Conservation (phyloP, 2,888 invertebrate genomes). For the Morinoia aosen region DNA sequence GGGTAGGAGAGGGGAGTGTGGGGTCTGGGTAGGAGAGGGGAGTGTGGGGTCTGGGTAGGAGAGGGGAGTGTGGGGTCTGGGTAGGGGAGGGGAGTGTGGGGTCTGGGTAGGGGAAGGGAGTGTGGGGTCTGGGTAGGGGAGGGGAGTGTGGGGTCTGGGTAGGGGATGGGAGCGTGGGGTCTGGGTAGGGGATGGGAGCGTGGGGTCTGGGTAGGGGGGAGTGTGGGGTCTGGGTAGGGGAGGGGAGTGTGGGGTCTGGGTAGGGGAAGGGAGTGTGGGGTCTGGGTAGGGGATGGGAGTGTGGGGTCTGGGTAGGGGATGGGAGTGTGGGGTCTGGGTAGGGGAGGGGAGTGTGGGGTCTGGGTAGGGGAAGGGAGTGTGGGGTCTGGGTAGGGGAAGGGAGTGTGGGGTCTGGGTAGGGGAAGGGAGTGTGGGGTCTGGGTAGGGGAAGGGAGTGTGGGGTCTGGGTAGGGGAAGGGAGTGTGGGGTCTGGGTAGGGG, state of each 20-base stretch:
- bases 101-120: slow-evolving; percentile 75
- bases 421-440: too few relatives aligned
- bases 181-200: slow-evolving; percentile 76
- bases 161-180: slow-evolving; percentile 75
- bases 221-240: too few relatives aligned
- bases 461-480: too few relatives aligned
- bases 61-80: too few relatives aligned
- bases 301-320: too few relatives aligned
- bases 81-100: too few relatives aligned
- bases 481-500: too few relatives aligned
- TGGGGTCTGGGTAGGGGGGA: neutral
- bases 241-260: slow-evolving; percentile 79
- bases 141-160: slow-evolving; percentile 79
- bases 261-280: slow-evolving; percentile 80
- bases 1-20: too few relatives aligned
- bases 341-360: slow-evolving; percentile 78
- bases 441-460: too few relatives aligned
- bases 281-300: slow-evolving; percentile 71
- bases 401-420: too few relatives aligned
- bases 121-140: slow-evolving; percentile 57
- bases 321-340: slow-evolving; percentile 76
- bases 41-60: too few relatives aligned
- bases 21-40: too few relatives aligned
- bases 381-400: neutral
- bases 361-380: slow-evolving; percentile 75